A percentile compares a stretch with the other conserved stretches of the same genome.
Evolutionary conservation across 2,888 invertebrate genomes (phyloP).

Genomic region (Allolobophora icterica): DNA sequence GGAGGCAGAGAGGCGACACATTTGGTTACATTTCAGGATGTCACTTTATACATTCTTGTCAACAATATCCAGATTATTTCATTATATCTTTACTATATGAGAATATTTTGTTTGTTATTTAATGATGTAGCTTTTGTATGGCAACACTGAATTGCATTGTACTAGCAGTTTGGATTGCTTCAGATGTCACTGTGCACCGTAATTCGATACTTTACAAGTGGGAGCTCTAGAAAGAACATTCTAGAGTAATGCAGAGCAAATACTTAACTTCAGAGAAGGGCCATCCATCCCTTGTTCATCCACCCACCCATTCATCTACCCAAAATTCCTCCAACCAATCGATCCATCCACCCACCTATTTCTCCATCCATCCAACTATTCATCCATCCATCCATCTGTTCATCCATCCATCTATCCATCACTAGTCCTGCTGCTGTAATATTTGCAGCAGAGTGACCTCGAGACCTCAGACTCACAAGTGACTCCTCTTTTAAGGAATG

Average conservation of each 20-base stretch:
- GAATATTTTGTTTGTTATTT: background rate
- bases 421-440: background rate
- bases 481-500: background rate
- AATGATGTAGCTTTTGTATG: background rate
- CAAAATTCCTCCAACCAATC: background rate
- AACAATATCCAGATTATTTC: background rate
- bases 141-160: background rate
- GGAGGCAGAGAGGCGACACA: background rate
- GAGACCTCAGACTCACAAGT: background rate
- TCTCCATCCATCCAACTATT: too few species aligned
- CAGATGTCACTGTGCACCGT: background rate
- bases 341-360: too few species aligned
- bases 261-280: background rate
- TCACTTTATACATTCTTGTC: background rate
- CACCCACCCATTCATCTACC: too few species aligned
- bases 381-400: too few species aligned
- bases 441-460: background rate
- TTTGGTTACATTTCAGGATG: background rate
- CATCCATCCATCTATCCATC: background rate
- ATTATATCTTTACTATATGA: background rate
- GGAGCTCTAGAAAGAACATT: background rate
- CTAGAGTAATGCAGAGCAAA: background rate
- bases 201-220: background rate
- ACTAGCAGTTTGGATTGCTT: background rate
- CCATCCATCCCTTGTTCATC: background rate